These are phyloP conservation scores for Diprion similis DNA, from an alignment of 1,140 invertebrate genomes.

Conservation along the genomic window DNA sequence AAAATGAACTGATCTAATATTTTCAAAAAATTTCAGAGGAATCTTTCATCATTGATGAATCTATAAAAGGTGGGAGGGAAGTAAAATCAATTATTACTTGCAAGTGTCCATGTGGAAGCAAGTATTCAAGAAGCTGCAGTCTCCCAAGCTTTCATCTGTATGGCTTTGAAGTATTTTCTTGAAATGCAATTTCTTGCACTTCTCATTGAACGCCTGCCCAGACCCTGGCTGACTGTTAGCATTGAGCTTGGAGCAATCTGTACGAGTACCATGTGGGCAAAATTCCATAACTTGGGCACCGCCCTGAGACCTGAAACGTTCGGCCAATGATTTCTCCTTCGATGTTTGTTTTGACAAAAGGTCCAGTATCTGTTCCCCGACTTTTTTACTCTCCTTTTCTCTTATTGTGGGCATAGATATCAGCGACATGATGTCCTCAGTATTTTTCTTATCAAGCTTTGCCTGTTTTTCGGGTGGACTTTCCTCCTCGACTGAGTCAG, in stretches of 20 bases:
- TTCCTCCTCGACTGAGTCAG: slow-evolving; percentile 48
- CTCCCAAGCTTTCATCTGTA: slow-evolving; percentile 94
- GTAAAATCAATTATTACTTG: slow-evolving; percentile 69
- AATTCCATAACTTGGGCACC: slow-evolving; percentile 95
- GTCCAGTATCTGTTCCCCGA: slow-evolving; percentile 95
- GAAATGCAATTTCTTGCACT: slow-evolving; percentile 93
- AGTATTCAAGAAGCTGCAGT: slow-evolving; percentile 97
- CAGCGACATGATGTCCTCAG: slow-evolving; percentile 71
- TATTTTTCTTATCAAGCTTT: slow-evolving; percentile 50
- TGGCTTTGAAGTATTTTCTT: slow-evolving; percentile 97
- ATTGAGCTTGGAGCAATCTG: slow-evolving; percentile 81
- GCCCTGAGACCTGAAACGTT: slow-evolving; percentile 94
- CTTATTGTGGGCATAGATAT: slow-evolving; percentile 92
- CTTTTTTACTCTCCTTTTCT: slow-evolving; percentile 94
- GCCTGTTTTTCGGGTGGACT: slow-evolving; percentile 45
- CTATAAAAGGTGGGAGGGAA: too few species aligned
- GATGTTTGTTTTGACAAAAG: slow-evolving; percentile 94
- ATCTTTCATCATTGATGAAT: too few species aligned
- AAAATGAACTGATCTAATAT: too few species aligned
- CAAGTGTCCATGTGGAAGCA: slow-evolving; percentile 99
- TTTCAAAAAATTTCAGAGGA: too few species aligned
- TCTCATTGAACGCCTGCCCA: slow-evolving; percentile 60
- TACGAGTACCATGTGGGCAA: slow-evolving; percentile 92
- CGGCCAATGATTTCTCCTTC: slow-evolving; percentile 92
- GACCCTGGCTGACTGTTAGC: slow-evolving; percentile 36